phyloP scores from a whole-genome alignment of 2,797 vertebrate species.

The Syndactyla subalaris region DNA sequence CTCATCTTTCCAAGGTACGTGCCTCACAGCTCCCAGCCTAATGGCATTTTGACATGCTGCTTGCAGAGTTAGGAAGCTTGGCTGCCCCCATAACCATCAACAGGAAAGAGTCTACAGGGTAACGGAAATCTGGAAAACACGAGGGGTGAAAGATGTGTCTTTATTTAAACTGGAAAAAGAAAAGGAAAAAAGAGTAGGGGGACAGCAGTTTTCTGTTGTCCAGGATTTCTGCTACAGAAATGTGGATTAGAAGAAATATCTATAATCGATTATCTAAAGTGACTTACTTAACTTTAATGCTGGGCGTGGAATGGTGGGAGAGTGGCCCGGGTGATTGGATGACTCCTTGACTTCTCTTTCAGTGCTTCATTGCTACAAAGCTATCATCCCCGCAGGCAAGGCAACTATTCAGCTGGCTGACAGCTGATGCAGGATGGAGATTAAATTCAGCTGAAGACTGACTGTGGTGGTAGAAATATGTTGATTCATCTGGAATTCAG shows the following conservation, averaged over 20 bases:
- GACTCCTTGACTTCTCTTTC: not conserved
- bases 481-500: conserved; percentile 17
- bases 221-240: not conserved
- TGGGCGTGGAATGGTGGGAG: not conserved
- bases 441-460: conserved; percentile 1
- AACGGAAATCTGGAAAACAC: conserved; percentile 29
- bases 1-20: conserved; percentile 23
- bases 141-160: not conserved
- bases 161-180: not conserved
- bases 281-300: not conserved
- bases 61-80: not conserved
- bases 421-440: conserved; percentile 18
- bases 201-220: not conserved
- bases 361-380: not conserved
- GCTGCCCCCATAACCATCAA: not conserved
- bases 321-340: not conserved
- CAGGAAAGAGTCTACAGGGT: not conserved
- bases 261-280: not conserved
- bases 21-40: not conserved
- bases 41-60: not conserved
- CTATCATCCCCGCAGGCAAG: not conserved
- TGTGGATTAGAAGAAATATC: not conserved
- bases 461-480: not conserved
- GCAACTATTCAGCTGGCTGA: conserved; percentile 16
- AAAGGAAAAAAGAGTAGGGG: not conserved